Evolutionary conservation across 2,888 invertebrate genomes (phyloP).

Genomic region (Allygus modestus): DNA sequence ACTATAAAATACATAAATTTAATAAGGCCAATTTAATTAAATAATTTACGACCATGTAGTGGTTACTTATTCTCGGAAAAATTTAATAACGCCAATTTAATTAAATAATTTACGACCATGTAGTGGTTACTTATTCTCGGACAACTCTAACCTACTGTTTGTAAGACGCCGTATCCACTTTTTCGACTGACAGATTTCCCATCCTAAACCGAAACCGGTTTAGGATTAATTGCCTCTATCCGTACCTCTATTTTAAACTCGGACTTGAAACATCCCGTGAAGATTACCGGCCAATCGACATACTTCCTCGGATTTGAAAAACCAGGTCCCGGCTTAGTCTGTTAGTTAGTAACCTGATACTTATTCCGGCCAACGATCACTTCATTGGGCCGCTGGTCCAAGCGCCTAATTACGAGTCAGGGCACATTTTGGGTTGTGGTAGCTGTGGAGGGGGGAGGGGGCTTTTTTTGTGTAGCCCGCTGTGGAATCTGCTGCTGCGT

Average conservation of each 20-base stretch:
- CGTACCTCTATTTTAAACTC: background rate
- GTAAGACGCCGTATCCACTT: too few relatives aligned
- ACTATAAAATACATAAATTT: too few relatives aligned
- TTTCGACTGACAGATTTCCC: background rate
- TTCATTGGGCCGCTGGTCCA: constrained; percentile 50
- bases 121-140: too few relatives aligned
- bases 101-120: too few relatives aligned
- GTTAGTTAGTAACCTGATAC: constrained; percentile 35
- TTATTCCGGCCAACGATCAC: constrained; percentile 47
- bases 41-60: too few relatives aligned
- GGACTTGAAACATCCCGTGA: background rate
- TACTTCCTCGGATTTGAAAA: constrained; percentile 16
- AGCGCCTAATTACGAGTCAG: constrained; percentile 48
- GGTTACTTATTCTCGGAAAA: too few relatives aligned
- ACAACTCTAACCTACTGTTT: too few relatives aligned
- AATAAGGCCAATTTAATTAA: too few relatives aligned
- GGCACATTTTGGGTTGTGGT: constrained; percentile 51
- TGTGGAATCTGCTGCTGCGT: constrained; percentile 26
- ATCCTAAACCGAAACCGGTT: constrained; percentile 2
- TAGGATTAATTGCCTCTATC: background rate
- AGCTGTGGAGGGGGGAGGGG: constrained; percentile 3
- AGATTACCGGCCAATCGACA: constrained; percentile 24
- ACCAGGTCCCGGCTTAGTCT: constrained; percentile 20
- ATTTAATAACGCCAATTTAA: too few relatives aligned
- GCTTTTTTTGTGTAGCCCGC: background rate